phyloP scores from a whole-genome alignment of 2,113 vertebrate genomes.

The Lipotes vexillifer region DNA sequence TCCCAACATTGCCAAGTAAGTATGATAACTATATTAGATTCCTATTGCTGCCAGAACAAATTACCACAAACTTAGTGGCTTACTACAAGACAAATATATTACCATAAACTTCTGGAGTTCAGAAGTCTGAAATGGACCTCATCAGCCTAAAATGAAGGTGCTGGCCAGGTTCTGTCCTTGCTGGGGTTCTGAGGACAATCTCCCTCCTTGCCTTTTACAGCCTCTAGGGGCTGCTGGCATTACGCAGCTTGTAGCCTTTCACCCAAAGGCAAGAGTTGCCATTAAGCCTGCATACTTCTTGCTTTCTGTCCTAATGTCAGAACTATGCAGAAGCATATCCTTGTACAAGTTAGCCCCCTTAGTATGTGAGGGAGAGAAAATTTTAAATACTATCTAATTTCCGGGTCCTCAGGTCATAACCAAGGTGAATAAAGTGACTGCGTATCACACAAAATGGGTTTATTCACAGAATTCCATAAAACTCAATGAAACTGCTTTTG shows the following conservation, averaged over 20 bases:
- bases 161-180: background rate
- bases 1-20: background rate
- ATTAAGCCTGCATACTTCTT: background rate
- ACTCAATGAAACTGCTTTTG: background rate
- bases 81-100: background rate
- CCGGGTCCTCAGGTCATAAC: background rate
- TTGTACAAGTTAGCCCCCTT: background rate
- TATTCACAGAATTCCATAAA: background rate
- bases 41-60: background rate
- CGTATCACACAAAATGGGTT: background rate
- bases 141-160: background rate
- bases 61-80: background rate
- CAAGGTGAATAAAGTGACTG: background rate
- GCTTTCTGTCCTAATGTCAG: background rate
- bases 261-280: background rate
- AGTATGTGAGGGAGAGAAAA: background rate
- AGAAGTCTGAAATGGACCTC: background rate
- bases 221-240: background rate
- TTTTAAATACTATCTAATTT: background rate
- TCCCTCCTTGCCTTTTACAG: background rate
- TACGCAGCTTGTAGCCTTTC: background rate
- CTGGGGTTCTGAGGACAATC: background rate
- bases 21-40: background rate
- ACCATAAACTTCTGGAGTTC: background rate
- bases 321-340: background rate